Conservation (phyloP, 2,113 vertebrate species). For the Ciconia maguari region DNA sequence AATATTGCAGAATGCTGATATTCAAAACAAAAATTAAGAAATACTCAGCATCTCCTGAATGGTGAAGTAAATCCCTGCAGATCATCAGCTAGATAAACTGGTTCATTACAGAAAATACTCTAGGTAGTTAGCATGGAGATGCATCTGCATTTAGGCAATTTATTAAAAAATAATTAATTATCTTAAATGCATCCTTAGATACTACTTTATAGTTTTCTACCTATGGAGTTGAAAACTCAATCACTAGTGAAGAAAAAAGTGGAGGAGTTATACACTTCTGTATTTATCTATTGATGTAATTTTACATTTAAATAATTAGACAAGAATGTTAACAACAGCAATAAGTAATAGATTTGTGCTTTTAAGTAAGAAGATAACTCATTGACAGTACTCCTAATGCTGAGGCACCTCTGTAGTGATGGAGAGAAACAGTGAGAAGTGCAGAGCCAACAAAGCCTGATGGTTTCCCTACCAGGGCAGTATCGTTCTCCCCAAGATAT, state of each 20-base stretch:
- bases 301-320: constrained; percentile 16
- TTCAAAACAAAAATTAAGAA: constrained; percentile 21
- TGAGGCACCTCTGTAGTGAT: background rate
- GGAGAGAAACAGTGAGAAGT: background rate
- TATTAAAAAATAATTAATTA: constrained; percentile 50
- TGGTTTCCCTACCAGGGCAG: background rate
- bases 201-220: constrained; percentile 27
- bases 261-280: background rate
- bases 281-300: constrained; percentile 17
- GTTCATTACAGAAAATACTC: constrained; percentile 28
- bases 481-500: background rate
- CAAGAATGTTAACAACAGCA: background rate
- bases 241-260: constrained; percentile 6
- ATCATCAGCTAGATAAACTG: constrained; percentile 38
- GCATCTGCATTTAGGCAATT: constrained; percentile 41
- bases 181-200: constrained; percentile 49
- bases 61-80: background rate
- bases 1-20: background rate
- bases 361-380: background rate
- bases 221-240: constrained; percentile 32
- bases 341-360: background rate
- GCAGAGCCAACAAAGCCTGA: background rate
- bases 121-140: background rate
- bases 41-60: background rate
- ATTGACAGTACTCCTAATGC: background rate